Evolutionary conservation across 2,888 invertebrate species (phyloP).

Genomic region (Sesamia inferens): DNA sequence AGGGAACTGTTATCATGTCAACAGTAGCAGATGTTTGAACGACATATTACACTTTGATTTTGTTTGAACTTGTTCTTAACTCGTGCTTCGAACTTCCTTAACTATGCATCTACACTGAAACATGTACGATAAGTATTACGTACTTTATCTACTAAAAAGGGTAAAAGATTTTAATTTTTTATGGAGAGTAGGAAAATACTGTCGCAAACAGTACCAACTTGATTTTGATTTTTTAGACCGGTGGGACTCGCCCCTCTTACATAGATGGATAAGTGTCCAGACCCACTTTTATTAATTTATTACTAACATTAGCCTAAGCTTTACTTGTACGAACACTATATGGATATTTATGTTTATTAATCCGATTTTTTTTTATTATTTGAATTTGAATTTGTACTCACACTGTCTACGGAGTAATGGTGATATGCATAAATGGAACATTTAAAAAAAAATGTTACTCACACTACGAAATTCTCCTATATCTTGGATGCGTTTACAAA

Average conservation of each 20-base stretch:
- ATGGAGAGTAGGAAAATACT: not conserved
- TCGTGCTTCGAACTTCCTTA: conserved; percentile 27
- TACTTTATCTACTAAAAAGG: not conserved
- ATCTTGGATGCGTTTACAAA: too few relatives aligned
- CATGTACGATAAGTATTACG: not conserved
- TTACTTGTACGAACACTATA: too few relatives aligned
- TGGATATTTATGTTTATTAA: too few relatives aligned
- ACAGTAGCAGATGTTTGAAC: conserved; percentile 40
- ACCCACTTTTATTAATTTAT: too few relatives aligned
- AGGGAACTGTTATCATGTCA: conserved; percentile 19
- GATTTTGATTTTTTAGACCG: too few relatives aligned
- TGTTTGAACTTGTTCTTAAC: conserved; percentile 44
- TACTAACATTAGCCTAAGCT: too few relatives aligned
- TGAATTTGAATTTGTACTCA: not conserved
- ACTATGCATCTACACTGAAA: conserved; percentile 6
- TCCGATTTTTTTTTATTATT: too few relatives aligned
- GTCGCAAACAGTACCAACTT: not conserved
- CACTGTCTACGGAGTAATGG: not conserved
- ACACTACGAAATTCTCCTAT: too few relatives aligned
- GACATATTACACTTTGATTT: conserved; percentile 51
- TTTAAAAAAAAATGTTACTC: not conserved
- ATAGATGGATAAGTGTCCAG: too few relatives aligned
- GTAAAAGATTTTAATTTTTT: not conserved
- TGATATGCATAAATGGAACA: not conserved
- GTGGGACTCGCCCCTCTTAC: too few relatives aligned